Evolutionary conservation across 2,888 invertebrate species (phyloP).

Genomic region (Eilema depressum): DNA sequence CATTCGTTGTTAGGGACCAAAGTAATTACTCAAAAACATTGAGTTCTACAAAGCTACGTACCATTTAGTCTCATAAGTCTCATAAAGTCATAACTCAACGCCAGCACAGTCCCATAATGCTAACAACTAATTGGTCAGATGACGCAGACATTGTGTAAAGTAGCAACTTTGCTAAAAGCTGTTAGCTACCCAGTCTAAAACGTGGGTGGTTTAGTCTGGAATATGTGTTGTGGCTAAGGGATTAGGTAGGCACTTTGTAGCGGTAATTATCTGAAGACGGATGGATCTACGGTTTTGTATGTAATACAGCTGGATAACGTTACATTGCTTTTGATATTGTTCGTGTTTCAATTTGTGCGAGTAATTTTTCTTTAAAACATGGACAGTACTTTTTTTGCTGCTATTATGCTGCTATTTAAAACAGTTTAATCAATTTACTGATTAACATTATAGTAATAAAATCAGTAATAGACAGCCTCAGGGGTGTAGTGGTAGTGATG

Average conservation of each 20-base stretch:
- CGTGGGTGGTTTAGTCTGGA: slow-evolving; percentile 30
- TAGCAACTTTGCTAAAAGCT: slow-evolving; percentile 42
- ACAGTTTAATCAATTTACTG: no score
- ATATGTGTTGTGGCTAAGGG: slow-evolving; percentile 39
- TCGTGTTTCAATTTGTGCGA: background rate
- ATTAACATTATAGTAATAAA: no score
- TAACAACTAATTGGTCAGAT: slow-evolving; percentile 37
- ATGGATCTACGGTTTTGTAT: background rate
- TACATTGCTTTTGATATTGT: background rate
- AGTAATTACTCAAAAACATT: background rate
- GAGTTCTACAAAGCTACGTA: background rate
- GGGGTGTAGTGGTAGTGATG: no score
- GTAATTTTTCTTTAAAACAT: no score
- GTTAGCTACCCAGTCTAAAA: slow-evolving; percentile 25
- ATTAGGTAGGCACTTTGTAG: slow-evolving; percentile 20
- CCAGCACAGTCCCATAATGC: slow-evolving; percentile 22
- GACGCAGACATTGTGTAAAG: slow-evolving; percentile 24
- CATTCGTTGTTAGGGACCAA: background rate
- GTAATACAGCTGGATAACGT: background rate
- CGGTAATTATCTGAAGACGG: slow-evolving; percentile 11
- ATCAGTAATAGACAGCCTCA: no score
- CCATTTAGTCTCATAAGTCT: slow-evolving; percentile 1
- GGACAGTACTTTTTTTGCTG: no score
- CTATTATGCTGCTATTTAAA: no score
- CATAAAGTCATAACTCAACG: slow-evolving; percentile 8